Conservation (phyloP, 1,140 invertebrate species). For the Homalodisca vitripennis region DNA sequence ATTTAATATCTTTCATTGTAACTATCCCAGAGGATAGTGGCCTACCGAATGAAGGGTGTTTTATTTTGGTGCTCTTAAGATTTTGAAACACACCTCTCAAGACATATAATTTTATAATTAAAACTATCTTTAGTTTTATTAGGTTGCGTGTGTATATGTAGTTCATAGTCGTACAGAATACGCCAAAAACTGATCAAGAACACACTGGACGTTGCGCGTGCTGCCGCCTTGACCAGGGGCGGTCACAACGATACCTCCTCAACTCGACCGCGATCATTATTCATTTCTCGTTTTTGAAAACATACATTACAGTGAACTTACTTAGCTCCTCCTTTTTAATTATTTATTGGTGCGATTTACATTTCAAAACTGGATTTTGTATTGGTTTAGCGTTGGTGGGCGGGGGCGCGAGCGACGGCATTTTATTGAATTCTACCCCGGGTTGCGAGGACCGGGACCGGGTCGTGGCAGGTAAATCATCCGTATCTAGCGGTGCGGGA, state of each 20-base stretch:
- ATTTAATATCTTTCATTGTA: too few species aligned
- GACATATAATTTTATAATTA: too few species aligned
- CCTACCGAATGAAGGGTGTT: too few species aligned
- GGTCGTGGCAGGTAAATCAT: constrained; percentile 3
- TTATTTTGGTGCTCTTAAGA: too few species aligned
- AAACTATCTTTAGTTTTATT: too few species aligned
- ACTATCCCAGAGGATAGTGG: too few species aligned
- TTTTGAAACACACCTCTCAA: too few species aligned
- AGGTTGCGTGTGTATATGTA: too few species aligned
- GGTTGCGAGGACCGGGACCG: background rate
- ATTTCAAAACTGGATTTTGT: constrained; percentile 34
- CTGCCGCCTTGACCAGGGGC: too few species aligned
- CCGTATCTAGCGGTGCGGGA: background rate
- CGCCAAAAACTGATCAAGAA: too few species aligned
- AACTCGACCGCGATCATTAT: constrained; percentile 23
- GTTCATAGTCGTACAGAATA: too few species aligned
- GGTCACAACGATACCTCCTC: constrained; percentile 4
- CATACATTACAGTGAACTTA: constrained; percentile 30
- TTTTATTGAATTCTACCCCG: constrained; percentile 28
- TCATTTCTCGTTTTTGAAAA: constrained; percentile 36
- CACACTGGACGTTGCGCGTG: too few species aligned
- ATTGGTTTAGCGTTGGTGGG: constrained; percentile 27
- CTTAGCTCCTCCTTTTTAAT: constrained; percentile 36
- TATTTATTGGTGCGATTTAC: constrained; percentile 38
- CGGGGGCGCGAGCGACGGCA: constrained; percentile 15